Evolutionary conservation across 37 sponge, comb jelly and placozoan genomes (phyloP).

Genomic region (Tethya wilhelma): DNA sequence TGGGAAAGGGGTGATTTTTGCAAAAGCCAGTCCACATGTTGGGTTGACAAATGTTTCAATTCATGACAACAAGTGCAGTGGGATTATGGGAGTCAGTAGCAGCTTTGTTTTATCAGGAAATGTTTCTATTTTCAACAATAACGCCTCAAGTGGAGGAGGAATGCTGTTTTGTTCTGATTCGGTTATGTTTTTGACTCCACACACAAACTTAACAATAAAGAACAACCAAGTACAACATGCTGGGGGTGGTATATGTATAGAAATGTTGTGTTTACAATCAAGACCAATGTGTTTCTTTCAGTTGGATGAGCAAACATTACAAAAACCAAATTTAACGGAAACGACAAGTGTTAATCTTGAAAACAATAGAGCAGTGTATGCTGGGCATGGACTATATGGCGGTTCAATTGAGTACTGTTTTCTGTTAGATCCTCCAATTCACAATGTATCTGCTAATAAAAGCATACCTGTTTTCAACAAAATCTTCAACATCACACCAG

Average conservation of each 20-base stretch:
- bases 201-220: slow-evolving; percentile 2
- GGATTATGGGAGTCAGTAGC: no score
- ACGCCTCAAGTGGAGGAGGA: slow-evolving; percentile 30
- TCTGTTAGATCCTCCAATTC: neutral
- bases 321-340: neutral
- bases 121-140: slow-evolving; percentile 3
- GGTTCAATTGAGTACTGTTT: neutral
- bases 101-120: slow-evolving; percentile 4
- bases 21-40: no score
- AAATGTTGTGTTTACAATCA: slow-evolving; percentile 1
- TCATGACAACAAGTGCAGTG: no score
- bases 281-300: slow-evolving; percentile 44
- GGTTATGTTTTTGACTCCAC: slow-evolving; percentile 1
- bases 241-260: slow-evolving; percentile 43
- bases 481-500: neutral
- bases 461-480: neutral
- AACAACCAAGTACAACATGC: slow-evolving; percentile 2
- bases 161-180: slow-evolving; percentile 24
- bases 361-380: neutral
- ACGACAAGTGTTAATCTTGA: neutral
- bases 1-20: no score
- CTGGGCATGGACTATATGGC: neutral
- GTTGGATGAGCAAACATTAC: neutral
- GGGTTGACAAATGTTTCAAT: no score
- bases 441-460: neutral